Percentiles rank a stretch among this genome's conserved stretches.
These are phyloP conservation scores for Echinometra lucunter DNA, from an alignment of 53 echinoderm and acorn worm genomes.

Conservation along the genomic window DNA sequence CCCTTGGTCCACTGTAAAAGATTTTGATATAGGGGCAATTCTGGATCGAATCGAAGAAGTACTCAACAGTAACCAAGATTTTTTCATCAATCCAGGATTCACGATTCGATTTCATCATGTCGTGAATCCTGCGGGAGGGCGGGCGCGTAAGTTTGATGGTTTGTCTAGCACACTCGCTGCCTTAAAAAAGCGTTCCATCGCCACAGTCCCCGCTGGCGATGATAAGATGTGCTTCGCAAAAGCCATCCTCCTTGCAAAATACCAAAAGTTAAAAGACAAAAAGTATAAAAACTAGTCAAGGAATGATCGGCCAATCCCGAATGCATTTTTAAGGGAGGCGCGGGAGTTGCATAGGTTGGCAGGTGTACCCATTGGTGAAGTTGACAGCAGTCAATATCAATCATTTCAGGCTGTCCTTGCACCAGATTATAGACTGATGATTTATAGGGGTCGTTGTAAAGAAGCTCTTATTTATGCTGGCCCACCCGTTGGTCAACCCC, in stretches of 20 bases:
- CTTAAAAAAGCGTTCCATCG: neutral
- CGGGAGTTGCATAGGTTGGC: neutral
- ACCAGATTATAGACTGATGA: conserved; percentile 26
- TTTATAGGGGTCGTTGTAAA: neutral
- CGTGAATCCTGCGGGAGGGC: neutral
- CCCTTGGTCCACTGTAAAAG: neutral
- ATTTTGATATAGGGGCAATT: neutral
- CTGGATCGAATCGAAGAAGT: neutral
- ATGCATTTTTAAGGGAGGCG: neutral
- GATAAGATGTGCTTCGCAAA: neutral
- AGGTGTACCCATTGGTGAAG: neutral
- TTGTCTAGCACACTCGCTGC: neutral
- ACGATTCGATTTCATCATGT: neutral
- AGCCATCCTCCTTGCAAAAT: neutral
- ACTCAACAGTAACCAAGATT: neutral
- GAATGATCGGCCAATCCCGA: neutral
- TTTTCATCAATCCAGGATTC: neutral
- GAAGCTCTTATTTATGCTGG: conserved; percentile 22
- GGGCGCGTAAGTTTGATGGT: neutral
- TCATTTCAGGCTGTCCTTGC: neutral
- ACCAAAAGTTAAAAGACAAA: neutral
- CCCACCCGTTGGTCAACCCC: neutral
- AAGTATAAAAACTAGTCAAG: neutral
- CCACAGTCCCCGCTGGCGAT: neutral
- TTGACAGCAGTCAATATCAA: neutral